Percentiles rank a stretch among this genome's conserved stretches.
phyloP scores from a whole-genome alignment of 1,140 invertebrate genomes.

The Gryon sp. region DNA sequence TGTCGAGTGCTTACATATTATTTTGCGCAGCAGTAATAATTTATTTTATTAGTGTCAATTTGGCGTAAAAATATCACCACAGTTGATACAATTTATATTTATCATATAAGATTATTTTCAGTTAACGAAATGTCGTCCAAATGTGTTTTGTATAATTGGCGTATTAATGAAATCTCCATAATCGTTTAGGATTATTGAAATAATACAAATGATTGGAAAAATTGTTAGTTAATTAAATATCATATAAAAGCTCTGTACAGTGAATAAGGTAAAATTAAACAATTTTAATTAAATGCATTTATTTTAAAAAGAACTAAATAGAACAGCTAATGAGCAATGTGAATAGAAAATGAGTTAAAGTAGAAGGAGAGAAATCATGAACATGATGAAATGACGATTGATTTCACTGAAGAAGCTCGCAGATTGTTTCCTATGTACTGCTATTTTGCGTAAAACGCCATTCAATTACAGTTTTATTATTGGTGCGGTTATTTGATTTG shows the following conservation, averaged over 20 bases:
- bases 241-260: too few relatives aligned
- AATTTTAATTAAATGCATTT: too few relatives aligned
- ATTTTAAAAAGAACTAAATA: too few relatives aligned
- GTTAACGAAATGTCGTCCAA: conserved; percentile 2
- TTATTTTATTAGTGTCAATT: conserved; percentile 4
- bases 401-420: neutral
- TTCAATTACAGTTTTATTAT: conserved; percentile 24
- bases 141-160: too few relatives aligned
- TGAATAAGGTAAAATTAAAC: too few relatives aligned
- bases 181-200: too few relatives aligned
- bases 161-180: too few relatives aligned
- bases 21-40: conserved; percentile 18
- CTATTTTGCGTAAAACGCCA: neutral
- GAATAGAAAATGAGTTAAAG: too few relatives aligned
- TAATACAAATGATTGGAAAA: too few relatives aligned
- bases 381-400: conserved; percentile 1
- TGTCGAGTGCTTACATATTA: conserved; percentile 8
- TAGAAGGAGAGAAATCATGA: neutral
- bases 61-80: conserved; percentile 7
- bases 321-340: too few relatives aligned
- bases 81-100: conserved; percentile 14
- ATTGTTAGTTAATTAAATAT: too few relatives aligned
- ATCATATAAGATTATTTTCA: conserved; percentile 3
- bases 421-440: neutral
- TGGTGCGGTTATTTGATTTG: conserved; percentile 16